Evolutionary conservation across 2,797 vertebrate genomes (phyloP), one percentile per base, ranked within the genome.

Genomic region (Myotis pilosus): DNA sequence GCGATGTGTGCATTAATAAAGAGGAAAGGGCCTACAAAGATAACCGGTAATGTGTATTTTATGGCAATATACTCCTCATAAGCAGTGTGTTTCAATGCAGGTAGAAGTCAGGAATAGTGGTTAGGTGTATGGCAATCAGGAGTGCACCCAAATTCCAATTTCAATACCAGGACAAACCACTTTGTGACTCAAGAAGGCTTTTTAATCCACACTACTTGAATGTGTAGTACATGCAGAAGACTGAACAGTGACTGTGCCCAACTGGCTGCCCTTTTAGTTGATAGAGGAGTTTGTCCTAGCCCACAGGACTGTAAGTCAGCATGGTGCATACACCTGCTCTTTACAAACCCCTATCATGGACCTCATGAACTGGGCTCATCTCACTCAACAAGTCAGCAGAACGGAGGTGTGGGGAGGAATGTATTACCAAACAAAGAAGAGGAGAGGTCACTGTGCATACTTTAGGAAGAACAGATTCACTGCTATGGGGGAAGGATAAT

Each of bases 71-170:
- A 41, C 22, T 57, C 5, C 22, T 62, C n/a, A 60, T 9, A 36
- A 71, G 30, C 44, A 44, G 64, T 62, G 20, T 74, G 17, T 51
- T 94, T 33, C 87, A 94, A 68, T 84, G 47, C 57, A 84, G 17
- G 49, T 30, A 20, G 5, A 41, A 8, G 25, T 88, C 17, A 91
- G 47, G 17, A 55, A 74, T 22, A 23, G 10, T 84, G 44, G 9
- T 9, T 60, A 28, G 44, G 6, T 51, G 8, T 72, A 28, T 6
- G 1, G 16, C 28, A n/a, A 72, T 64, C 4, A 91, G 20, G 20
- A 82, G n/a, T 30, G 22, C 55, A 20, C 38, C n/a, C 13, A 83
- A 22, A 78, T 62, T 20, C 25, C 15, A 23, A 78, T 83, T 68
- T 91, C 20, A 91, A 2, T 64, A 57, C 4, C 51, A 23, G 0